Evolutionary conservation across 2,113 vertebrate species (phyloP).

Genomic region (Psittacara wagleri): DNA sequence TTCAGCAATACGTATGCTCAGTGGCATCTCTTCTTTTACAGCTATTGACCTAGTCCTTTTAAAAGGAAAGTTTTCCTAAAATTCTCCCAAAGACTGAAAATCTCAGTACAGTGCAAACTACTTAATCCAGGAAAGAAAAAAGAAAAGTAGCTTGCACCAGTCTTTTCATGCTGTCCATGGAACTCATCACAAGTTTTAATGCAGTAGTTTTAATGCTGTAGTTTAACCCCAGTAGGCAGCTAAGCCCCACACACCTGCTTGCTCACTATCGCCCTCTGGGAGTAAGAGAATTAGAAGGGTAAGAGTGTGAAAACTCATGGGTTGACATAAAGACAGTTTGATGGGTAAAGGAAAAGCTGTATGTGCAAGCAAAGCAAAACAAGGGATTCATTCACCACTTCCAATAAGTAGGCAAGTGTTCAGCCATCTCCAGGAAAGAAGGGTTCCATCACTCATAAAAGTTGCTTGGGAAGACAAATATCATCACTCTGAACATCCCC

Average conservation of each 20-base stretch:
- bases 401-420: background rate
- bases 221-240: background rate
- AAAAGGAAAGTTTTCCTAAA: background rate
- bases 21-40: background rate
- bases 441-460: fast-evolving
- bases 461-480: background rate
- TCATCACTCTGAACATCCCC: background rate
- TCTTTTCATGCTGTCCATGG: background rate
- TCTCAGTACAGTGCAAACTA: background rate
- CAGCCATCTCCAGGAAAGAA: background rate
- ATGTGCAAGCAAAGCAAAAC: background rate
- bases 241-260: background rate
- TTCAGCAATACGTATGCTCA: background rate
- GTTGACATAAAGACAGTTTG: background rate
- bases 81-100: background rate
- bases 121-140: background rate
- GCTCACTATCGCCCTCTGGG: no score
- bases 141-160: background rate
- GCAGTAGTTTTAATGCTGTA: background rate
- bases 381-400: background rate
- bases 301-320: background rate
- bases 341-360: background rate
- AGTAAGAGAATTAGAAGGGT: background rate
- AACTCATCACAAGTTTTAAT: background rate
- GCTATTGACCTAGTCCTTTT: background rate